These are phyloP conservation scores for Tiliqua scincoides DNA, from an alignment of 2,113 vertebrate genomes.

Conservation along the genomic window DNA sequence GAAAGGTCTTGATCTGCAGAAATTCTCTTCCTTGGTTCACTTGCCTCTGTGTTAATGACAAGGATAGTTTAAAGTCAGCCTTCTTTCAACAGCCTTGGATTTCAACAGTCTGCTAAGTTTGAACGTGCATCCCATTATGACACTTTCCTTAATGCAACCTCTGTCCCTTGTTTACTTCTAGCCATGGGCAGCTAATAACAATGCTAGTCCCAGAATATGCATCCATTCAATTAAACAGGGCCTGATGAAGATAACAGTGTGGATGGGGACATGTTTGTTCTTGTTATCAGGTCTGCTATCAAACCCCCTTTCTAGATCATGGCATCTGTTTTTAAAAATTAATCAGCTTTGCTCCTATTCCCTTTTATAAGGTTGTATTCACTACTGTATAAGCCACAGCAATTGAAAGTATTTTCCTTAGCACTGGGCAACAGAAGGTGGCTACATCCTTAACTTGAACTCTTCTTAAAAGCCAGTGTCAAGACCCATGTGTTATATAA, in stretches of 20 bases:
- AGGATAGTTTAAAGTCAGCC: neutral
- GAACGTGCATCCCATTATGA: neutral
- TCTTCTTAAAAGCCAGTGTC: constrained; percentile 22
- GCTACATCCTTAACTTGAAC: constrained; percentile 3
- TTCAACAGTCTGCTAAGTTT: neutral
- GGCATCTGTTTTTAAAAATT: neutral
- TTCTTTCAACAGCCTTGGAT: neutral
- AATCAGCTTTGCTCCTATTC: neutral
- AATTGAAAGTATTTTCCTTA: neutral
- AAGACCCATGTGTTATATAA: constrained; percentile 6
- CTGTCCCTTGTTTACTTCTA: neutral
- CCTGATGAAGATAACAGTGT: neutral
- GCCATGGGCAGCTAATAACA: no score
- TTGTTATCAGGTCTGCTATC: neutral
- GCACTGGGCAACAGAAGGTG: neutral
- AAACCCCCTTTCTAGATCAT: neutral
- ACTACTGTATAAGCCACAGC: neutral
- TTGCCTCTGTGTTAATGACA: neutral
- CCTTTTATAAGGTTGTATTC: neutral
- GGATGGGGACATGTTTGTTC: neutral
- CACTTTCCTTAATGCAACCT: neutral
- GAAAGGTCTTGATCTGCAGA: neutral
- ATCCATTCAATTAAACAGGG: neutral
- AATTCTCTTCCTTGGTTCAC: neutral
- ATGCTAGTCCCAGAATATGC: neutral